Base-by-base conservation (phyloP, 1,140 invertebrate species). In the Lineus longissimus region DNA sequence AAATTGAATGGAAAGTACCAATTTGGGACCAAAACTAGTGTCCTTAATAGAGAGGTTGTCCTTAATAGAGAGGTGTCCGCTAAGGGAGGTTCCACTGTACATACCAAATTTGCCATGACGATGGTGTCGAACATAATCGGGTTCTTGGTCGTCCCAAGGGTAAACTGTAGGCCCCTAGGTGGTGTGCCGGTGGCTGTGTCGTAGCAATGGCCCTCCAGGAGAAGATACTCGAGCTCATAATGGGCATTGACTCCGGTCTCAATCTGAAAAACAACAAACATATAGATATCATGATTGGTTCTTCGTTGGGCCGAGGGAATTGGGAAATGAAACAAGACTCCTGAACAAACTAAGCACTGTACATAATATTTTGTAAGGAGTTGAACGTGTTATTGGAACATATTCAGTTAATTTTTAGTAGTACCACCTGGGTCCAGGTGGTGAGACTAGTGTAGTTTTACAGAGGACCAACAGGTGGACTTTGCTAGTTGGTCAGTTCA, bases 21-120 rank as follows among this genome's bases (percentile, higher is more conserved):
- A n/a, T n/a, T n/a, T n/a, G n/a, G n/a, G n/a, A n/a, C n/a, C n/a
- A n/a, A n/a, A n/a, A n/a, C n/a, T n/a, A n/a, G n/a, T n/a, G n/a
- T n/a, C n/a, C n/a, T n/a, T n/a, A n/a, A n/a, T n/a, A n/a, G n/a
- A n/a, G n/a, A n/a, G n/a, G n/a, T n/a, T n/a, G n/a, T n/a, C n/a
- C n/a, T n/a, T n/a, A n/a, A n/a, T n/a, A n/a, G n/a, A n/a, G 33
- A 4, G 33, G 15, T 36, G 33, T 36, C 4, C 33, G 15, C 33
- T 36, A 36, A 15, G 33, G 33, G n/a, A n/a, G n/a, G n/a, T n/a
- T n/a, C n/a, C n/a, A n/a, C n/a, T 36, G 4, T 36, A 70, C 70
- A 65, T 72, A 85, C 84, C 65, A 99, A 85, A 84, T 99, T 99
- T 1, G 97, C 96, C 97, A 99, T 99, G 2, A 99, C 97, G 73